Evolutionary conservation across 2,113 vertebrate species (phyloP), one percentile per base, ranked within the genome.

Genomic region (Caretta caretta): DNA sequence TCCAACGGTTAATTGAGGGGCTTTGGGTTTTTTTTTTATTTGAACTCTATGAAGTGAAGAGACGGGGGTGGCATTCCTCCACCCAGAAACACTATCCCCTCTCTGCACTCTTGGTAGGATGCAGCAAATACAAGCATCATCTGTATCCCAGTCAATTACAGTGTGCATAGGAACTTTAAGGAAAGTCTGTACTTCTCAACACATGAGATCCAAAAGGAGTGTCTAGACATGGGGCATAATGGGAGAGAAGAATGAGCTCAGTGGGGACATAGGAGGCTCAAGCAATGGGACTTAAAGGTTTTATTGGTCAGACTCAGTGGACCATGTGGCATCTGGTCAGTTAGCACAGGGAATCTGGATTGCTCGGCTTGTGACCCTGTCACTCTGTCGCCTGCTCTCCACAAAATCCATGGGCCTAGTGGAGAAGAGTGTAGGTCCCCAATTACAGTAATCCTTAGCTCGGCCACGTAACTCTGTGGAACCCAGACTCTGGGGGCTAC

Each of bases 381-480:
- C 93, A 90, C 24, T 93, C 76, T 85, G 72, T 75, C 83, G 91
- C 69, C 88, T 96, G 93, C 88, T 89, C 56, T 59, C 59, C 93
- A 76, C 86, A 96, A 91, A 94, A 90, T 91, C 88, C 17, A 17
- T 89, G 5, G 6, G 46, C 80, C 83, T 93, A 80, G n/a, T 31
- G 86, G 84, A 62, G 83, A 54, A 57, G 72, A 56, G 49, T 92
- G 50, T 50, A 88, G 78, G 69, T 92, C 22, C 31, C 76, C 92
- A 84, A n/a, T n/a, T 57, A 22, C 79, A 46, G 42, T 38, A 88
- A 53, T 95, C 65, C n/a, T 87, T 80, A 76, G 56, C 22, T 87
- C 10, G 86, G 56, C 87, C 81, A 27, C 50, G n/a, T 65, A 84
- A 19, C 57, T 65, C 11, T 50, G 80, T 54, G 22, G 14, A 62